Evolutionary conservation across 2,888 invertebrate species (phyloP), one percentile per base, ranked within the genome.

Genomic region (Cosmopolites sordidus): DNA sequence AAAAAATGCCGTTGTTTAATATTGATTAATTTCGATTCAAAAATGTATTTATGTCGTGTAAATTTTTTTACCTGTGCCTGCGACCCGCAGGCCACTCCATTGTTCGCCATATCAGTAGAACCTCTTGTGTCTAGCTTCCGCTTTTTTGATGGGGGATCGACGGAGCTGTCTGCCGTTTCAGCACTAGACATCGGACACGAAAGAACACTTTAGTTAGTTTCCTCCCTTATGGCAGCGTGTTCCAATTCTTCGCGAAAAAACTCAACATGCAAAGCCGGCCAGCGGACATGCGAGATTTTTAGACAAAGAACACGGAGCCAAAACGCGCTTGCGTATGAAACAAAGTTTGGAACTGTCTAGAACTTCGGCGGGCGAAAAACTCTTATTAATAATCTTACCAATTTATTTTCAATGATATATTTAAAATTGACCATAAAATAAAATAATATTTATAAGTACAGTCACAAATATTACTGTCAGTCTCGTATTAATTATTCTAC

Each of bases 81-180:
- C 15, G 56, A 54, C 16, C 52, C 42, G 58, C 69, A 65, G 44
- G 73, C 70, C 70, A 78, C 76, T 70, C 79, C 81, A 77, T 80
- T 78, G 78, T 81, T 82, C 79, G 81, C 81, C 81, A 56, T 56
- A 78, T 81, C 78, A 80, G 79, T 69, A 76, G 79, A 51, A 53
- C 48, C 58, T 40, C 56, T 62, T 78, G 79, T 78, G 74, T 81
- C 81, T 76, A 86, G 81, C 84, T 87, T 87, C 84, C 90, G 88
- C 83, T 89, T 90, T 83, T 91, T 91, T 79, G 87, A 83, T 83
- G 90, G 89, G 82, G 89, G 87, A 83, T 89, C 89, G 84, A 89
- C 87, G 84, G 89, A 87, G 84, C 86, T 88, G 81, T 88, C 89
- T 81, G 84, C 83, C 82, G 86, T 84, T 85, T 87, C 88, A 86